Conservation (phyloP, 2,797 vertebrate species). For the Coendou prehensilis region DNA sequence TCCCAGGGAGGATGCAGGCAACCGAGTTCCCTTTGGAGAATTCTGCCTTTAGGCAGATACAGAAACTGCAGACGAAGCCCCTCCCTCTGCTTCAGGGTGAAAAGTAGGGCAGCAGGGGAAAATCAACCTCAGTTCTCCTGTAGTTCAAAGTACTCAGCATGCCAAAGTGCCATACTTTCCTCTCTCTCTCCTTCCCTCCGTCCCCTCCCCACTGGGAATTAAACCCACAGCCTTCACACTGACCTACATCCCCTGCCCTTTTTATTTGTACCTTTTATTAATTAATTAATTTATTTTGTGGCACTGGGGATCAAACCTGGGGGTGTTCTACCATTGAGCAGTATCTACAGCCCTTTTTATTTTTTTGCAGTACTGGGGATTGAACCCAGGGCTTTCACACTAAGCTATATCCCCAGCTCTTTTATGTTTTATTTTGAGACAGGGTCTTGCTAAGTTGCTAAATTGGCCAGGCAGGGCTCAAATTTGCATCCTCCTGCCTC, state of each 20-base stretch:
- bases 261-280: neutral
- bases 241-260: neutral
- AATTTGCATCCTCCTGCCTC: neutral
- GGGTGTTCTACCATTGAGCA: neutral
- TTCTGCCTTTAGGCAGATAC: neutral
- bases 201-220: neutral
- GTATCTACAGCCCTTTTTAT: neutral
- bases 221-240: neutral
- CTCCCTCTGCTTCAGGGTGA: neutral
- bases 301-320: neutral
- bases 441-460: neutral
- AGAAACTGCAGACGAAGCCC: neutral
- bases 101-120: neutral
- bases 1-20: neutral
- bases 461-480: neutral
- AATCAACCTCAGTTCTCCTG: neutral
- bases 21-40: neutral
- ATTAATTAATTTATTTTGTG: neutral
- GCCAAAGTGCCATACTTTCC: neutral
- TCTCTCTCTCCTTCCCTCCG: neutral
- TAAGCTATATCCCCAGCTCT: neutral
- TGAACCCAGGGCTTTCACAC: neutral
- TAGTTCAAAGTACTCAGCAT: neutral
- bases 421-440: neutral
- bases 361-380: neutral